A percentile compares a stretch with the other conserved stretches of the same genome.
Evolutionary conservation across 2,888 invertebrate genomes (phyloP).

Genomic region (Liopterus haemorrhoidalis): DNA sequence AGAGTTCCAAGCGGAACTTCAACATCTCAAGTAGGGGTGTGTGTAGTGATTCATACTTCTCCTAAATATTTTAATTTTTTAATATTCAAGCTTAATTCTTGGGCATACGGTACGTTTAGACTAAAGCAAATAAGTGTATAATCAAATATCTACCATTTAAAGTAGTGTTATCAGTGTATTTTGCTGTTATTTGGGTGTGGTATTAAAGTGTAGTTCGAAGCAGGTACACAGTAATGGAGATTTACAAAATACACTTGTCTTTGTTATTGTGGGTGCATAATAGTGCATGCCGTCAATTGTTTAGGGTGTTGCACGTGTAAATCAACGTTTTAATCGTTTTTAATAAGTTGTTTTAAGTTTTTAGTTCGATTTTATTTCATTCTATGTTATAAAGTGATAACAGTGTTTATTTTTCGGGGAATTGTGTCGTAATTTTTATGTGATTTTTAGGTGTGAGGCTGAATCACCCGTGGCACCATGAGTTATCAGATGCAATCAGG

Average conservation of each 20-base stretch:
- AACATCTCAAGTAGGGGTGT: constrained; percentile 21
- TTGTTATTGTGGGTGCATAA: constrained; percentile 22
- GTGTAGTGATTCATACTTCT: constrained; percentile 19
- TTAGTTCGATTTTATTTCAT: constrained; percentile 16
- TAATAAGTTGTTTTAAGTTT: constrained; percentile 21
- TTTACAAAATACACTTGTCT: constrained; percentile 24
- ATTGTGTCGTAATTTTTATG: constrained; percentile 2
- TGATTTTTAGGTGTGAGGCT: constrained; percentile 38
- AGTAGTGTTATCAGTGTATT: no score
- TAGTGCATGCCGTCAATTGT: no score
- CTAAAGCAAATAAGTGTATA: constrained; percentile 9
- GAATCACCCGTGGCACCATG: constrained; percentile 65
- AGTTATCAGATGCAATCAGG: constrained; percentile 78
- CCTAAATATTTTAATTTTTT: constrained; percentile 11
- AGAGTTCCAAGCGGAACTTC: constrained; percentile 19
- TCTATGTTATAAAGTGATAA: constrained; percentile 4
- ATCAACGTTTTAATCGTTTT: no score
- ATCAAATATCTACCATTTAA: no score
- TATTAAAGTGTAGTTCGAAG: constrained; percentile 8
- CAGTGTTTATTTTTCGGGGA: background rate
- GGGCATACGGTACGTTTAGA: constrained; percentile 21
- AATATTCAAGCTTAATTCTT: constrained; percentile 9
- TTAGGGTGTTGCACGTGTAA: no score
- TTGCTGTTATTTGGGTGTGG: constrained; percentile 25
- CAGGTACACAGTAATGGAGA: constrained; percentile 21